Conservation (phyloP, 2,797 vertebrate species). For the Rallus crepitans region DNA sequence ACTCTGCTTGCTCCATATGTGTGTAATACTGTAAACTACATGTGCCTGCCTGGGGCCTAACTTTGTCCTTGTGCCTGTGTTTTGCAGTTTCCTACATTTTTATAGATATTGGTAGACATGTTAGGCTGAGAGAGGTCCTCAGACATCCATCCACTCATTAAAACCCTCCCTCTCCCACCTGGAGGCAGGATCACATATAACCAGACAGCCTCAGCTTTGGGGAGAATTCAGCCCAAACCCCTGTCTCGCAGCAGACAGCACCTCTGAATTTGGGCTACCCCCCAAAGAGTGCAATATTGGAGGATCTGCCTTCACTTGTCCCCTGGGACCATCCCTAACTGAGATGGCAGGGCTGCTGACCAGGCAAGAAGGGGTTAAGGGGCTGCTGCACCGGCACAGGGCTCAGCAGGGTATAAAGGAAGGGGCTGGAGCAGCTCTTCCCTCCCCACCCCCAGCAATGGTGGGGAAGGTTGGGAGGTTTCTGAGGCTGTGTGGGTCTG, state of each 20-base stretch:
- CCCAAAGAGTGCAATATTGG: background rate
- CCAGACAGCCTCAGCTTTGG: background rate
- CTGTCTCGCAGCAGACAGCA: background rate
- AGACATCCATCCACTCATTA: background rate
- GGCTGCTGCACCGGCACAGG: too few species aligned
- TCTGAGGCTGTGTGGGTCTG: background rate
- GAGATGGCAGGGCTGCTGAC: accelerated
- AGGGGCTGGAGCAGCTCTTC: accelerated
- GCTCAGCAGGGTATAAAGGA: background rate
- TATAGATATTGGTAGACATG: background rate
- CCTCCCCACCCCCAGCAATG: background rate
- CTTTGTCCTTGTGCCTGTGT: accelerated
- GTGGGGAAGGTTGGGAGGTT: accelerated
- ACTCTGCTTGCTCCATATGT: accelerated
- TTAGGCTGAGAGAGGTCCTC: background rate
- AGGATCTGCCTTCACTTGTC: background rate
- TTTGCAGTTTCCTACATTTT: background rate
- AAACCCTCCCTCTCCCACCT: background rate
- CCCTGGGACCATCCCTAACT: background rate
- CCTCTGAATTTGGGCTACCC: background rate
- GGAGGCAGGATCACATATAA: background rate
- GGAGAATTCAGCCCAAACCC: background rate
- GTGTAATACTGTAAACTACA: accelerated
- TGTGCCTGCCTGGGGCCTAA: background rate
- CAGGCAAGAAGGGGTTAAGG: background rate